Percentiles rank a stretch among this genome's conserved stretches.
phyloP scores from a whole-genome alignment of 2,113 vertebrate genomes.

The Gnathonemus longibarbis region DNA sequence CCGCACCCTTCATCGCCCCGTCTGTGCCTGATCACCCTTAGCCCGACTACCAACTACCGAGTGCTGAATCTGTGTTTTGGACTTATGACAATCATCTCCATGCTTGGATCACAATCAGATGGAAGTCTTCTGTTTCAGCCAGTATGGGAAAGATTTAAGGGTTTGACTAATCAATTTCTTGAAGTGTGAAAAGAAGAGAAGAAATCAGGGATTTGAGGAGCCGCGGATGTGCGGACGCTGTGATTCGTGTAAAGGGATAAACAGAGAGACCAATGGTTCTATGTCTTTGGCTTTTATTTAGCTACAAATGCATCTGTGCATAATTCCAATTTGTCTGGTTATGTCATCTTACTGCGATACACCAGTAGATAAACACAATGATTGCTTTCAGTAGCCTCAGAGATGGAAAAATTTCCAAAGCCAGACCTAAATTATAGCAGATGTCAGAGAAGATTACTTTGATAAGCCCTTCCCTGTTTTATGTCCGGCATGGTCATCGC shows the following conservation, averaged over 20 bases:
- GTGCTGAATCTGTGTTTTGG: background rate
- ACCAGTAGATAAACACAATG: background rate
- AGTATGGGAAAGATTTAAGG: background rate
- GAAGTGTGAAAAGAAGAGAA: background rate
- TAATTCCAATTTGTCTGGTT: background rate
- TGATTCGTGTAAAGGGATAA: background rate
- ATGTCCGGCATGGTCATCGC: conserved; percentile 72
- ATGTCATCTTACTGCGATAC: background rate
- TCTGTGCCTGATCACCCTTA: background rate
- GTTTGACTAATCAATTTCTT: background rate
- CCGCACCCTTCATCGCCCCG: background rate
- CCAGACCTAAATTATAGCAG: conserved; percentile 73
- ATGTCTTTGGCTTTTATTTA: background rate
- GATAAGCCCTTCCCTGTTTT: conserved; percentile 75
- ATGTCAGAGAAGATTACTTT: conserved; percentile 80
- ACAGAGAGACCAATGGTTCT: background rate
- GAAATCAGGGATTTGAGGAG: background rate
- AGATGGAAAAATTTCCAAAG: conserved; percentile 64
- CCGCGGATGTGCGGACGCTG: background rate
- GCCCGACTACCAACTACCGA: background rate
- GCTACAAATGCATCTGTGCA: background rate
- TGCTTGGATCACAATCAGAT: background rate
- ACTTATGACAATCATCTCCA: background rate
- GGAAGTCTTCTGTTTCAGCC: background rate
- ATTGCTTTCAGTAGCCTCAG: background rate